Percentiles rank a stretch among this genome's conserved stretches.
These are phyloP conservation scores for Invenusta paracnida DNA, from an alignment of 2,888 invertebrate genomes.

Conservation along the genomic window DNA sequence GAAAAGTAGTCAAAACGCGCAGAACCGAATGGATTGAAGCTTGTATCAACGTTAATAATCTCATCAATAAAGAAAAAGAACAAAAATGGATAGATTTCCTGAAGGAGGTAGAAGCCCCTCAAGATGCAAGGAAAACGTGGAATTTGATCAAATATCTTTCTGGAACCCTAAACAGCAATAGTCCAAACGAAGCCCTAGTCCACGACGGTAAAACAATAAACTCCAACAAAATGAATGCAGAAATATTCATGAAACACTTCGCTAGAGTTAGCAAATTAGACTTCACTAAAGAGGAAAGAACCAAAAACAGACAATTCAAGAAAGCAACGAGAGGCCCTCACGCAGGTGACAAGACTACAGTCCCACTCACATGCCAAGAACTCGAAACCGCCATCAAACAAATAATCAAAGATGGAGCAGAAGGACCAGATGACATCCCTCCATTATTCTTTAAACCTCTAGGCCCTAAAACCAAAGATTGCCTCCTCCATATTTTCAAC, in stretches of 20 bases:
- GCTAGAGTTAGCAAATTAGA: background rate
- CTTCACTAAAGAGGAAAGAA: background rate
- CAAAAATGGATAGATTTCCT: background rate
- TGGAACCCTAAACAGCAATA: background rate
- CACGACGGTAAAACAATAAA: background rate
- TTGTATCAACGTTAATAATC: background rate
- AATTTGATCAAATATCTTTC: background rate
- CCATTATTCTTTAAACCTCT: background rate
- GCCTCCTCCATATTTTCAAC: too few relatives aligned
- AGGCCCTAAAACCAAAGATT: too few relatives aligned
- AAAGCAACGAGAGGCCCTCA: background rate
- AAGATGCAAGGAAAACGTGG: background rate
- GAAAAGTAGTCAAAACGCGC: background rate
- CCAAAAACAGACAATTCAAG: background rate
- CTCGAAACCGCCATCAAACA: background rate
- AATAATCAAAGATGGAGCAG: background rate
- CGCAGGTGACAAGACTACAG: background rate
- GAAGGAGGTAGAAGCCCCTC: background rate
- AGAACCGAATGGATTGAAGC: background rate
- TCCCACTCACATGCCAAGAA: background rate
- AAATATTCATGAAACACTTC: background rate
- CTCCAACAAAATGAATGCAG: too few relatives aligned
- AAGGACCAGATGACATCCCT: background rate
- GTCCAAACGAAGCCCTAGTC: background rate
- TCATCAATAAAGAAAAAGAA: background rate